Conservation (phyloP, 2,888 invertebrate genomes). For the Aromia moschata region DNA sequence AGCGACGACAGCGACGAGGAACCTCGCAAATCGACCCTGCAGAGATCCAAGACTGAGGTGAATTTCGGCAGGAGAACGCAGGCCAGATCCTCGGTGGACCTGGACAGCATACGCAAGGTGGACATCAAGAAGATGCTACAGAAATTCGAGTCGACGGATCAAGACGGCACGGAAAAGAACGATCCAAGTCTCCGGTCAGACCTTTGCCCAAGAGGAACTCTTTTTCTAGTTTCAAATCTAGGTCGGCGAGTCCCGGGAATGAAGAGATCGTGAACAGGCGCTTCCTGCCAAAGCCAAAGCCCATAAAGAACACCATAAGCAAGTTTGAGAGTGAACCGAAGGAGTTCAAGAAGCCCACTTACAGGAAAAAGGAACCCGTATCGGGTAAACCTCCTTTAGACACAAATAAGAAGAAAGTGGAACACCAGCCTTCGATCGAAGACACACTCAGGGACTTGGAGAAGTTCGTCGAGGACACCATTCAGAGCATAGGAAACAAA, state of each 20-base stretch:
- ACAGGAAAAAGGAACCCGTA: constrained; percentile 14
- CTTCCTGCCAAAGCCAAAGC: constrained; percentile 27
- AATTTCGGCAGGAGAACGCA: constrained; percentile 47
- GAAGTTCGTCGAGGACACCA: constrained; percentile 47
- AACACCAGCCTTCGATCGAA: constrained; percentile 22
- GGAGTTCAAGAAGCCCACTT: constrained; percentile 29
- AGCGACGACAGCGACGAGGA: constrained; percentile 42
- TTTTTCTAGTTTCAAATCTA: constrained; percentile 31
- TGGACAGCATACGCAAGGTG: constrained; percentile 59
- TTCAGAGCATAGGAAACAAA: constrained; percentile 42
- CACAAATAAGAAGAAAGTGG: background rate
- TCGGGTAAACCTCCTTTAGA: constrained; percentile 24
- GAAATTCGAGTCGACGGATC: constrained; percentile 57
- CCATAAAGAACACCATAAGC: constrained; percentile 41
- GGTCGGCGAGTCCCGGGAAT: constrained; percentile 19
- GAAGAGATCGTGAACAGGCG: constrained; percentile 4
- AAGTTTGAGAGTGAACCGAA: constrained; percentile 41
- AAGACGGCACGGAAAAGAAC: constrained; percentile 30
- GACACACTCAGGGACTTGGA: constrained; percentile 48
- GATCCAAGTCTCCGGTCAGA: constrained; percentile 15
- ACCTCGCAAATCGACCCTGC: constrained; percentile 39
- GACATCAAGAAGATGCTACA: constrained; percentile 59
- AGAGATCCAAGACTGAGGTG: constrained; percentile 59
- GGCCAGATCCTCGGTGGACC: constrained; percentile 57
- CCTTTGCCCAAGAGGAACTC: constrained; percentile 30